Base-by-base conservation (phyloP, 2,113 vertebrate genomes). In the Promerops cafer region DNA sequence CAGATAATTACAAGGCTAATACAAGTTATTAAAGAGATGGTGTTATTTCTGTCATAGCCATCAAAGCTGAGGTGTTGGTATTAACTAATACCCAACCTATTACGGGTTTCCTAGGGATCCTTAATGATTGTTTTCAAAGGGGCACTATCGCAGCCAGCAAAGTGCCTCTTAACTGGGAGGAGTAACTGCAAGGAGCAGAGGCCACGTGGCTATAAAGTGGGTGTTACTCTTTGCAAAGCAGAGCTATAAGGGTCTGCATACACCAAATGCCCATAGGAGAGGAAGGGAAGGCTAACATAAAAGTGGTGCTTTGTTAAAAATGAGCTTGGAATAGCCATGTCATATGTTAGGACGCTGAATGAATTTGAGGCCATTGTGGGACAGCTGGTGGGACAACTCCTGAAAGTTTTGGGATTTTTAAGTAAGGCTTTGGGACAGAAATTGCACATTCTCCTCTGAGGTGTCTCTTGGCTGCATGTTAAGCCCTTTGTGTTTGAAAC, bases 1-100 rank as follows among this genome's bases (percentile, higher is more conserved):
- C 44, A 30, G 77, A 33, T 52, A 53, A 89, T 81, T 92, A 74
- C 37, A 82, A 53, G 39, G 40, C 49, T 90, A 47, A 93, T 85
- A 27, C 9, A 45, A 78, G 47, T 78, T 89, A 79, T 79, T 85
- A 71, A 65, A 72, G 56, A 82, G 74, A 56, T 53, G 37, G 61
- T 49, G 65, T 70, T 89, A 83, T 89, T 95, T 95, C 83, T 83
- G 64, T 84, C 72, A 33, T 2, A 79, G 49, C 65, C 65, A 37
- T 92, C 65, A 82, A 84, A 93, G 60, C 7, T 17, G 42, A 83
- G 54, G 66, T 77, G 68, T 45, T 35, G 47, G 27, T 89, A 74
- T 59, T 81, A 91, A 71, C 71, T 65, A 60, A 92, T 84, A 78
- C 28, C 44, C 77, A 77, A 52, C 24, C 64, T 78, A n/a, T 81